Base-by-base conservation (phyloP, 2,888 invertebrate species). In the Caenorhabditis virilis region DNA sequence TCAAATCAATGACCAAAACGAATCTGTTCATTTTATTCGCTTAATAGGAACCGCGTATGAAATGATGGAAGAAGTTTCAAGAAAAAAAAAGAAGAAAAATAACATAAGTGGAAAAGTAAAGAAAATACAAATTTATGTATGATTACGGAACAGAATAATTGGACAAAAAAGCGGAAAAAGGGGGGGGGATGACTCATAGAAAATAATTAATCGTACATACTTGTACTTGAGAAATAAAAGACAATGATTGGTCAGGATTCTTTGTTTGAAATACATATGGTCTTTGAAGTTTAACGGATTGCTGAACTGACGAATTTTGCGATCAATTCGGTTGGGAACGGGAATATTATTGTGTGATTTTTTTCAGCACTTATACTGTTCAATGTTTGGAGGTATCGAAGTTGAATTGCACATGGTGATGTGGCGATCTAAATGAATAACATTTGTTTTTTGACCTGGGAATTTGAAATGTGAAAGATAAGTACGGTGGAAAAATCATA, bases 331-430 rank as follows among this genome's bases (percentile, higher is more conserved):
- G 93, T 89, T n/a, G 92, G 92, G 78, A 93, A 85, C 18, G 95
- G 95, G 85, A 95, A 95, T 51, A 95, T 91, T 82, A 95, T 95
- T 11, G 95, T 95, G n/a, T 94, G 94, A 84, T 95, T 95, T 87
- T 95, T 95, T 88, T 95, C 95, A 22, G 94, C 92, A 23, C 94
- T 76, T 22, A 80, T 75, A 42, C 72, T 76, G 59, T 77, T 95
- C 82, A 95, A 86, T 0, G 95, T 95, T 91, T 95, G 89, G 38
- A 92, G 87, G 84, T 80, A 82, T 38, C 82, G 69, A 11, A 82
- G 66, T 86, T 90, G 90, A 56, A 91, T 85, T 25, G 91, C 91
- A 76, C 90, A 90, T n/a, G 91, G 91, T 72, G 90, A 90, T 82
- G 89, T 89, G 25, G 88, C 87, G 84, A 92, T 91, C 70, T 70